Conservation (phyloP, 1,140 invertebrate genomes). For the Diplogasteroides magnus region DNA sequence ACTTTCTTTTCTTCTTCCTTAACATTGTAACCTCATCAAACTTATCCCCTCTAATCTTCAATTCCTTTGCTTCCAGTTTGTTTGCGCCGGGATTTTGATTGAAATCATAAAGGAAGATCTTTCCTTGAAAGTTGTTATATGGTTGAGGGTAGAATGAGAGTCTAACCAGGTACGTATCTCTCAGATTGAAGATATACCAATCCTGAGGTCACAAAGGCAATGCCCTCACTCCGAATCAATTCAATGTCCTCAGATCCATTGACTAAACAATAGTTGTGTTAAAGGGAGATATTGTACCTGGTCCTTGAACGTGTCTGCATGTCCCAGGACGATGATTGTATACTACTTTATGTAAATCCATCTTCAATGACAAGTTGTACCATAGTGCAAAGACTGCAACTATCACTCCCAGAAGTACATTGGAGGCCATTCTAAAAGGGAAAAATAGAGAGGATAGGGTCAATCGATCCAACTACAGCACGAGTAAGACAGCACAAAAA, state of each 20-base stretch:
- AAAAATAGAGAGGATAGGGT: no score
- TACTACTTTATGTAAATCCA: conserved; percentile 10
- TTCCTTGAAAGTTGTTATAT: no score
- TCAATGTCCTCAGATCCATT: conserved; percentile 21
- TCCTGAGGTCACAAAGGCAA: conserved; percentile 24
- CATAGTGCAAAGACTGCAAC: no score
- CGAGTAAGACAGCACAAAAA: no score
- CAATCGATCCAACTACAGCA: no score
- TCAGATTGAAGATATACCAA: conserved; percentile 10
- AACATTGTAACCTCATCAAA: neutral
- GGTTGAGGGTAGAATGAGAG: no score
- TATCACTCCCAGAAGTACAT: no score
- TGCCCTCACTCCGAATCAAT: neutral
- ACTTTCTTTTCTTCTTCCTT: no score
- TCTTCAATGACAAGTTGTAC: no score
- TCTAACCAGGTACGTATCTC: no score
- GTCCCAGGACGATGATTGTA: conserved; percentile 23
- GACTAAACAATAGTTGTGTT: conserved; percentile 4
- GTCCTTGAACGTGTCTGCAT: conserved; percentile 19
- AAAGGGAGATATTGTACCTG: neutral
- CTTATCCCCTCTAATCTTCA: neutral
- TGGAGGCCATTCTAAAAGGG: no score
- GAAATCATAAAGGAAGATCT: conserved; percentile 23
- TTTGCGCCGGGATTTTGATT: neutral
- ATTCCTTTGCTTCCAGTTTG: neutral